Base-by-base conservation (phyloP, 2,888 invertebrate genomes). In the Bellardia pandia region DNA sequence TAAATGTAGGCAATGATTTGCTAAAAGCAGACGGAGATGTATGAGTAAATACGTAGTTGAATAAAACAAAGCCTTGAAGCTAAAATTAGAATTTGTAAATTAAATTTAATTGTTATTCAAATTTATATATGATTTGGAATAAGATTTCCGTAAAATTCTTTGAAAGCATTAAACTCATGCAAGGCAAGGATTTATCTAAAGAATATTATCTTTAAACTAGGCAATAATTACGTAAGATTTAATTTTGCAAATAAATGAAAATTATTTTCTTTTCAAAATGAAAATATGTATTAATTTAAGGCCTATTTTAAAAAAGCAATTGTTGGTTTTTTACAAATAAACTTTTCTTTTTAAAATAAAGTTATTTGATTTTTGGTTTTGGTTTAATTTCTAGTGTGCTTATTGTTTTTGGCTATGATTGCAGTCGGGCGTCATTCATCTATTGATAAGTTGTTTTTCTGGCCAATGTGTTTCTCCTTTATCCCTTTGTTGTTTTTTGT, bases 371-470 rank as follows among this genome's bases (percentile, higher is more conserved):
- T 75, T 75, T 75, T 75, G 30, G n/a, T 56, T 48, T 4, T 30
- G 2, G 2, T 68, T 83, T 83, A 33, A 30, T 16, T 13, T 64
- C 33, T 48, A 8, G 37, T 53, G 56, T 53, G 7, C 42, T 53
- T 60, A 66, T 53, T 68, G 60, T 76, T 68, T 53, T 62, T 53
- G 8, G 53, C 69, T 66, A 72, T 40, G n/a, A 75, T 51, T 62
- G 53, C 62, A 83, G 75, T 75, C 64, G 53, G 58, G 40, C 66
- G 74, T 78, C 69, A 83, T 56, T 64, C 64, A 79, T 56, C 66
- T 68, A 76, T 71, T 83, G 83, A 78, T 74, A 74, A 74, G 74
- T 78, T 74, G 58, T 51, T 78, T 64, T 60, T 58, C 66, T 74
- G 72, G 45, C 40, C 74, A 75, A 60, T 48, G n/a, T 37, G 40